These are phyloP conservation scores for Vimba vimba DNA, from an alignment of 2,113 vertebrate genomes.

Conservation along the genomic window DNA sequence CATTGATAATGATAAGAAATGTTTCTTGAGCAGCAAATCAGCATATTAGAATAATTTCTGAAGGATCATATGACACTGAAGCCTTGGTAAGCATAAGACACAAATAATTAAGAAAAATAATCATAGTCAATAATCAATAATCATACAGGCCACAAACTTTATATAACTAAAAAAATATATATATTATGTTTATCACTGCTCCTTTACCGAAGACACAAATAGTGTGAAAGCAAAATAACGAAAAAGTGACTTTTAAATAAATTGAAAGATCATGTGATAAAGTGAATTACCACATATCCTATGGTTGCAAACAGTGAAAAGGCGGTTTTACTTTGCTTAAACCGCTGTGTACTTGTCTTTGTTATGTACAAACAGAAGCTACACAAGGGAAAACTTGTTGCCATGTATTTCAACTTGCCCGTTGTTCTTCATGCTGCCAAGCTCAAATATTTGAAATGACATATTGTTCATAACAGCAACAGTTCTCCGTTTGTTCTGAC, in stretches of 20 bases:
- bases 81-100: no score
- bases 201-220: neutral
- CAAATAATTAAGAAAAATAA: neutral
- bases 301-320: neutral
- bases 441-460: constrained; percentile 21
- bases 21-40: neutral
- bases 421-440: constrained; percentile 3
- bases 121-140: neutral
- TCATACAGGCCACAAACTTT: neutral
- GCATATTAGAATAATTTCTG: neutral
- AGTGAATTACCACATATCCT: neutral
- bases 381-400: neutral
- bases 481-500: constrained; percentile 21
- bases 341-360: neutral
- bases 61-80: neutral
- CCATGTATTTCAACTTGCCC: neutral
- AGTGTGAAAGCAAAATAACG: neutral
- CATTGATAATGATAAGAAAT: neutral
- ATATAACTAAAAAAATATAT: no score
- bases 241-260: neutral
- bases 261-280: neutral
- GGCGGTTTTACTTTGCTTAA: neutral
- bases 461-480: constrained; percentile 20
- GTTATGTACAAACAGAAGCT: constrained; percentile 1
- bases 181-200: no score